Conservation (phyloP, 2,113 vertebrate genomes). For the Hemibagrus wyckioides region DNA sequence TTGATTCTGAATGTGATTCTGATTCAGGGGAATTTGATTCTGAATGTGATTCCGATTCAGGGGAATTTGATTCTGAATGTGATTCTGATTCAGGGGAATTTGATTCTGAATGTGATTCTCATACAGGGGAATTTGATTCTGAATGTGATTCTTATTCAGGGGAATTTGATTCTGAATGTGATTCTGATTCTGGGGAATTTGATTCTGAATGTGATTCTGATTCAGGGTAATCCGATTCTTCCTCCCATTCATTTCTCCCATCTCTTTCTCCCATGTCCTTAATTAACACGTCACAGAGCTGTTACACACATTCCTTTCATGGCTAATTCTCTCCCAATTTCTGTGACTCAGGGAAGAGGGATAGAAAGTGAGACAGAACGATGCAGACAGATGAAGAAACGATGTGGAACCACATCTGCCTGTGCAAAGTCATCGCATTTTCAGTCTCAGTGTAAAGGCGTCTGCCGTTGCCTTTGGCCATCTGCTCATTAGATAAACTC, state of each 20-base stretch:
- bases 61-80: background rate
- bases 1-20: background rate
- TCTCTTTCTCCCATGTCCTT: background rate
- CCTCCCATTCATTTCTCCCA: conserved; percentile 47
- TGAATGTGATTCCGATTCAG: background rate
- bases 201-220: background rate
- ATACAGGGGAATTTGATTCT: background rate
- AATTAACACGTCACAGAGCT: background rate
- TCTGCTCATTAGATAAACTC: conserved; percentile 56
- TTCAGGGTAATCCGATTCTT: background rate
- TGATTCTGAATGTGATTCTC: no score
- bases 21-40: background rate
- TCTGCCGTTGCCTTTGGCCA: conserved; percentile 18
- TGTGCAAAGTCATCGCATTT: background rate
- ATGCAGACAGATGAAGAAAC: conserved; percentile 12
- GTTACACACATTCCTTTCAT: background rate
- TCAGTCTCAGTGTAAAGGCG: conserved; percentile 11
- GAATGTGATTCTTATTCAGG: background rate
- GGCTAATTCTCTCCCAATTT: conserved; percentile 14
- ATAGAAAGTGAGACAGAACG: background rate
- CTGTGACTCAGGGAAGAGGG: conserved; percentile 12
- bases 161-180: no score
- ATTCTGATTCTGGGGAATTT: background rate
- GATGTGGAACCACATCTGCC: background rate
- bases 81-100: background rate